Evolutionary conservation across 2,888 invertebrate genomes (phyloP), one percentile per base, ranked within the genome.

Genomic region (Dastarcus helophoroides): DNA sequence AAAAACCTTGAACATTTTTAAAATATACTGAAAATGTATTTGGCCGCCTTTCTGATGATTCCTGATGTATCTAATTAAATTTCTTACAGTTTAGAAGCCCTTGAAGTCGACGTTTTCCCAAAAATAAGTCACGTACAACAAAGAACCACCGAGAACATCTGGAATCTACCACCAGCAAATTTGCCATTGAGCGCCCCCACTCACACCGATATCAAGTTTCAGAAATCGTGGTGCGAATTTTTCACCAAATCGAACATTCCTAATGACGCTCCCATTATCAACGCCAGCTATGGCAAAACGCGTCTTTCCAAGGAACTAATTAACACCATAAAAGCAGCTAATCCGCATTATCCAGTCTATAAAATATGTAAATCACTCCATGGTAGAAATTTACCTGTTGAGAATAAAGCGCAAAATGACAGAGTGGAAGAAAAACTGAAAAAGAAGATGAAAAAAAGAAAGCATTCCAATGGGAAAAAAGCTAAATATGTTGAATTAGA

Each of bases 121-220:
- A 51, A 53, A 42, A 67, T 78, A 14, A 71, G 74, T 39, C 83
- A 84, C 51, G 54, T 83, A 13, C 69, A 68, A 43, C 78, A 80
- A 48, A 51, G 56, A 32, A 51, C 50, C 17, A 27, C 35, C 8
- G 43, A 47, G 14, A 31, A 39, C 10, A 33, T 43, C 22, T 64
- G 64, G 63, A 49, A 53, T 37, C 43, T 64, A 33, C 45, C 55
- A 17, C 36, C 41, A 24, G 33, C 48, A 8, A 31, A 45, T 16
- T 39, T 60, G 17, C 4, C 11, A 11, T 3, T 26, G 4, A 29
- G 15, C 21, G 14, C n/a, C 10, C 7, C 3, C 4, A 17, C 17
- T 13, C 21, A 23, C 2, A 16, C 22, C 3, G 7, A 16, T 8
- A 7, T 19, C 8, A 19, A 19, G 7, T 7, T 7, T 7, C 7